phyloP scores from a whole-genome alignment of 35 echinoderm and acorn worm genomes.

The Amphiura filiformis region DNA sequence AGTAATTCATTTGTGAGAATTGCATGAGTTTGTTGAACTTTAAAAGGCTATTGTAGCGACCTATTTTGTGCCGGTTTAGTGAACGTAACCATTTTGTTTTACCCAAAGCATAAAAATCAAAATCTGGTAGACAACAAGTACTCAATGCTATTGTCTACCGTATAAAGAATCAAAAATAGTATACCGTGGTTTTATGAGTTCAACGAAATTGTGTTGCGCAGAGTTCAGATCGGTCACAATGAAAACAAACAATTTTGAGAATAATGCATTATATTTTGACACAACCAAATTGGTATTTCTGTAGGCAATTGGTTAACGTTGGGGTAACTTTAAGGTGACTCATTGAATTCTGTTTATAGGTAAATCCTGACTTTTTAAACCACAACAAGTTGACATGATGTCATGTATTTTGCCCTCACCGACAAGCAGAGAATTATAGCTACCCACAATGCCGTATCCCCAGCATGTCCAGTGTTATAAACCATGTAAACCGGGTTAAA shows the following conservation, averaged over 20 bases:
- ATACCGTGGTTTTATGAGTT: not conserved
- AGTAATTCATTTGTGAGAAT: no score
- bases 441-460: not conserved
- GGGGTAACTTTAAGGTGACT: not conserved
- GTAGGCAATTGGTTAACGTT: not conserved
- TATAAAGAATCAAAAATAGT: no score
- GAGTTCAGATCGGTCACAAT: not conserved
- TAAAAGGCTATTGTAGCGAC: no score
- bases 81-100: no score
- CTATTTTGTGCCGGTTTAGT: no score
- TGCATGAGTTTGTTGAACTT: no score
- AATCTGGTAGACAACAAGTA: no score
- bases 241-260: not conserved
- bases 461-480: no score
- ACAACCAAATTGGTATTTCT: not conserved
- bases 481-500: no score
- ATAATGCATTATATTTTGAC: not conserved
- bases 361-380: not conserved
- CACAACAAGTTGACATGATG: conserved; percentile 1
- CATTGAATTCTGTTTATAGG: not conserved
- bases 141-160: no score
- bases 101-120: no score
- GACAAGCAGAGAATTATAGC: not conserved
- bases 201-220: not conserved
- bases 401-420: not conserved